Base-by-base conservation (phyloP, 2,113 vertebrate species). In the Macrotis lagotis region DNA sequence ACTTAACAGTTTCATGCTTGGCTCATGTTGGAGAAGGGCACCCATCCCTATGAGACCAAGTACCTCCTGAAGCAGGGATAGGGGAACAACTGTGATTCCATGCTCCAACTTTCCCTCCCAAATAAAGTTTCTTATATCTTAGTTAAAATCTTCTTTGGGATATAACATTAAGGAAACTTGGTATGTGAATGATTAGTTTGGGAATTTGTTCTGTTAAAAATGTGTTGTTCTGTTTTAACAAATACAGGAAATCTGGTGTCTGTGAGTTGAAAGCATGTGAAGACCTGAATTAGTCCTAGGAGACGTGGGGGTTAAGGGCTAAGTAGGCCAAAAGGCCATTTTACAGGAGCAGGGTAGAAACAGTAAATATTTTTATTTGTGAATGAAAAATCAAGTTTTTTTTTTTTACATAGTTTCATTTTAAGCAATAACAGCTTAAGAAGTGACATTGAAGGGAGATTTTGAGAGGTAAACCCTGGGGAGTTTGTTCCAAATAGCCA, bases 231-330 rank as follows among this genome's bases (percentile, higher is more conserved):
- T 95, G 25, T 8, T 91, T 52, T 90, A 6, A 8, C 51, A 53
- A 91, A 94, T 90, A 94, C 50, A 95, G 49, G 11, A 90, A 95
- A 97, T 47, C 12, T 90, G 49, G 37, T 94, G 51, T 51, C 97
- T 95, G 66, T 74, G 93, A 25, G 93, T 96, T 94, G 92, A 97
- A 94, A 93, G 96, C 28, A 92, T 94, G 14, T 47, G 48, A 48
- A 95, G 95, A 26, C 0, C 93, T 97, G 95, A 16, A 96, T 97
- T 90, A 94, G 48, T 89, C 49, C n/a, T 88, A 49, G 51, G 3
- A 48, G 11, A 48, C 14, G 3, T 90, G 92, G 50, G 44, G 52
- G 12, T 83, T n/a, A 83, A 44, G 0, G 66, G n/a, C 6, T 24
- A 83, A 7, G 66, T n/a, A 83, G 66, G n/a, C 44, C n/a, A 83